phyloP scores from a whole-genome alignment of 2,888 invertebrate species.

The Lasioglossum morio region DNA sequence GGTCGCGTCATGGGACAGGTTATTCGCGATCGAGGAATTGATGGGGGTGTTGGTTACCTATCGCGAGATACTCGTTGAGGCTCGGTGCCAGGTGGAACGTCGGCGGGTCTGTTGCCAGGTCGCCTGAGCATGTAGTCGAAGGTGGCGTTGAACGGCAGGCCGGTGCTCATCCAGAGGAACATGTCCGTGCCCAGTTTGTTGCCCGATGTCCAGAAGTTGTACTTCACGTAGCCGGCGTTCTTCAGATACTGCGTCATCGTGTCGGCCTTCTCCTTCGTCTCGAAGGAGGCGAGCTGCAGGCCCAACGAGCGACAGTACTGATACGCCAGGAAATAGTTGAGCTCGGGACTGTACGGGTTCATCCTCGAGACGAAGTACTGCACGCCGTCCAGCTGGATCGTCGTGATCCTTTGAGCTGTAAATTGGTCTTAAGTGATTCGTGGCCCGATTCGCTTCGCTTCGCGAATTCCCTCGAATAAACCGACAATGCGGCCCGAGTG shows the following conservation, averaged over 20 bases:
- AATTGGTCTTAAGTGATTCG: slow-evolving; percentile 66
- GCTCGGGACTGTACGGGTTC: slow-evolving; percentile 94
- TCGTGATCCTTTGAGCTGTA: slow-evolving; percentile 94
- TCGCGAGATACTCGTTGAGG: slow-evolving; percentile 92
- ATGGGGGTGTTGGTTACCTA: slow-evolving; percentile 85
- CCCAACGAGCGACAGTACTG: slow-evolving; percentile 95
- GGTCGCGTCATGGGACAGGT: background rate
- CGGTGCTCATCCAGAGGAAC: slow-evolving; percentile 96
- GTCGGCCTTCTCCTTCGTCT: slow-evolving; percentile 94
- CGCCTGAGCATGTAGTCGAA: slow-evolving; percentile 92
- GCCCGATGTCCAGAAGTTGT: slow-evolving; percentile 95
- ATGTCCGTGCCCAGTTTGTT: slow-evolving; percentile 94
- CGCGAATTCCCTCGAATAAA: background rate
- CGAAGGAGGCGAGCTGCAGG: slow-evolving; percentile 93
- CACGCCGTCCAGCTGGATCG: slow-evolving; percentile 93
- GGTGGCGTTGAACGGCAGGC: slow-evolving; percentile 94
- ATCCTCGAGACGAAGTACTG: slow-evolving; percentile 94
- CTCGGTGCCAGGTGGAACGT: slow-evolving; percentile 90
- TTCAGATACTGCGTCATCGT: slow-evolving; percentile 93
- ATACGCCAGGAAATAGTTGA: slow-evolving; percentile 94
- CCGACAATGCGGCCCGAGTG: background rate
- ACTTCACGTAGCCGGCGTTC: slow-evolving; percentile 93
- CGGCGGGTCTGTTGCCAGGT: slow-evolving; percentile 85
- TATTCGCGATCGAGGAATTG: background rate
- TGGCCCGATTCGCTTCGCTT: background rate